These are phyloP conservation scores for Grus americana DNA, from an alignment of 2,113 vertebrate genomes.

Conservation along the genomic window DNA sequence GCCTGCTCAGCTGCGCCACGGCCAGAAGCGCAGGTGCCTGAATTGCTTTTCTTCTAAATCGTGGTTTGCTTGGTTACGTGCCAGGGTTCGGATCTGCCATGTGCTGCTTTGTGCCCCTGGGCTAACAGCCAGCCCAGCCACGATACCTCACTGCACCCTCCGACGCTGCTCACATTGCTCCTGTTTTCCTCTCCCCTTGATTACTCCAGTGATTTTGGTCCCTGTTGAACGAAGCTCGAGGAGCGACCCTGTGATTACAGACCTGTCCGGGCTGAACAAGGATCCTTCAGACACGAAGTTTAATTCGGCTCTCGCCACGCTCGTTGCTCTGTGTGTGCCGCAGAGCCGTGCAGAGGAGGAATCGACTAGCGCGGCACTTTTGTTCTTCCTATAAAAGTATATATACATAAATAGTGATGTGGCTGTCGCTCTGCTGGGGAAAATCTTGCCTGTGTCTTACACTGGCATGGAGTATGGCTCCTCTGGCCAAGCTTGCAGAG, in stretches of 20 bases:
- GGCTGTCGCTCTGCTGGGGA: neutral
- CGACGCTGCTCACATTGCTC: rapidly evolving
- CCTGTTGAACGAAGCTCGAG: neutral
- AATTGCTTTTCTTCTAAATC: neutral
- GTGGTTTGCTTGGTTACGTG: neutral
- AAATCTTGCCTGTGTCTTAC: neutral
- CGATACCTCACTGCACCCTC: neutral
- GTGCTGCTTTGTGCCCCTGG: neutral
- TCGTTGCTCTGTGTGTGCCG: neutral
- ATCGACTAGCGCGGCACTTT: neutral
- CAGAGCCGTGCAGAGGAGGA: neutral
- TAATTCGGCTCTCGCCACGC: rapidly evolving
- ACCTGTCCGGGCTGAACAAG: neutral
- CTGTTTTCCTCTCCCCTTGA: neutral
- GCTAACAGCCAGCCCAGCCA: neutral
- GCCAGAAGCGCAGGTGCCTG: neutral
- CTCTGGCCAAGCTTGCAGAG: neutral
- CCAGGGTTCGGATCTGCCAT: neutral
- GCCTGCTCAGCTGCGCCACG: neutral
- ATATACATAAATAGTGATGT: no score
- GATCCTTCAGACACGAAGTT: neutral
- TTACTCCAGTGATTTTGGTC: neutral
- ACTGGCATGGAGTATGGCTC: neutral
- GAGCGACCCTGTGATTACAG: neutral
- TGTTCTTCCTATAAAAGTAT: neutral